Percentiles rank a stretch among this genome's conserved stretches.
Evolutionary conservation across 2,797 vertebrate species (phyloP).

Genomic region (Coluber constrictor): DNA sequence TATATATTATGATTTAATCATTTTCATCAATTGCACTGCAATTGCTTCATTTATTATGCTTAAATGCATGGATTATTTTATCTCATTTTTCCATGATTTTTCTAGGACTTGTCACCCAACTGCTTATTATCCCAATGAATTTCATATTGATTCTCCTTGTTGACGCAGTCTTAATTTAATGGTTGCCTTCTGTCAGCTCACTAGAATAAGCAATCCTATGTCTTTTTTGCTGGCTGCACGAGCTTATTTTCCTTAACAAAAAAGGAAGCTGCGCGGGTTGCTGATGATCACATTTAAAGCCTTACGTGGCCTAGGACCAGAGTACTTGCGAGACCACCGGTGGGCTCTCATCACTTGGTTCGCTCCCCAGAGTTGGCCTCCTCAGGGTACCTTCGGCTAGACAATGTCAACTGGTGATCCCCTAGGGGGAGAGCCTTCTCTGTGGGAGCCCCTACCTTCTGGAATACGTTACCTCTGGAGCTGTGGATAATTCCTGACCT

Average conservation of each 20-base stretch:
- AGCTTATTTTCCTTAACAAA: not conserved
- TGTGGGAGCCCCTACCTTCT: no score
- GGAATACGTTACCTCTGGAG: no score
- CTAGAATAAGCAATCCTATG: not conserved
- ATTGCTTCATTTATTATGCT: not conserved
- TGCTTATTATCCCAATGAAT: not conserved
- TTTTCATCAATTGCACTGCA: not conserved
- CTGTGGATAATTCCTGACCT: no score
- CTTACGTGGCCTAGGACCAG: no score
- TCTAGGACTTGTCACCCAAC: not conserved
- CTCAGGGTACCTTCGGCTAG: no score
- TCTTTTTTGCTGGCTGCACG: not conserved
- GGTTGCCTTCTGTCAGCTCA: not conserved
- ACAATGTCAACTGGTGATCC: no score
- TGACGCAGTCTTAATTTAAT: not conserved
- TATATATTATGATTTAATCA: not conserved
- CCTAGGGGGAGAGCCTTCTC: no score
- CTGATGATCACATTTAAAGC: no score
- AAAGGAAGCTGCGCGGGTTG: no score
- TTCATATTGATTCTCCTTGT: not conserved
- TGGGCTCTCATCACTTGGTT: no score
- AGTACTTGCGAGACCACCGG: no score
- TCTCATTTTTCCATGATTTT: not conserved
- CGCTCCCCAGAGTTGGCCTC: no score
- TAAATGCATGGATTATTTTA: not conserved